A percentile compares a stretch with the other conserved stretches of the same genome.
phyloP scores from a whole-genome alignment of 2,888 invertebrate genomes.

The Heliconius cydno region DNA sequence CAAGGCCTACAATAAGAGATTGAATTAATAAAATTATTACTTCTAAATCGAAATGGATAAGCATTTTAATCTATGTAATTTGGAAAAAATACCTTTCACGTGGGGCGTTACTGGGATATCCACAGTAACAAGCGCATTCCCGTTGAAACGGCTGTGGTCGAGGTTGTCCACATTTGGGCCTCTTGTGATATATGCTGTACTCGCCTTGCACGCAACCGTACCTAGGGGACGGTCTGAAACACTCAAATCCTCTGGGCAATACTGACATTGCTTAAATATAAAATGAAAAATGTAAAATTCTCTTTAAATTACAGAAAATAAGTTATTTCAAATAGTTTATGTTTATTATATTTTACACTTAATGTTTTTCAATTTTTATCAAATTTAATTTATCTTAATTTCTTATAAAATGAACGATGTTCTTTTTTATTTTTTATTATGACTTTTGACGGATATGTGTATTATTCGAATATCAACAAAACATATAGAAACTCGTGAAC shows the following conservation, averaged over 20 bases:
- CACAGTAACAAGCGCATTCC: slow-evolving; percentile 60
- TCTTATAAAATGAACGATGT: slow-evolving; percentile 19
- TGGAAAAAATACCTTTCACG: slow-evolving; percentile 56
- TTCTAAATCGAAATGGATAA: background rate
- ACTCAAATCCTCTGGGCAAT: slow-evolving; percentile 68
- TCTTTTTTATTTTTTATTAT: slow-evolving; percentile 19
- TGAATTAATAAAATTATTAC: background rate
- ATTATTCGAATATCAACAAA: background rate
- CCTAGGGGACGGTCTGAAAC: slow-evolving; percentile 59
- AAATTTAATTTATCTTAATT: slow-evolving; percentile 37
- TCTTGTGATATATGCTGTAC: slow-evolving; percentile 71
- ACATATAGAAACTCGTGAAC: background rate
- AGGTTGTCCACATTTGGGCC: slow-evolving; percentile 74
- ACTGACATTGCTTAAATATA: slow-evolving; percentile 61
- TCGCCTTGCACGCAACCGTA: slow-evolving; percentile 70
- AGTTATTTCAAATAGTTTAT: background rate
- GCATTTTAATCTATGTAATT: background rate
- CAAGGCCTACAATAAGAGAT: slow-evolving; percentile 65
- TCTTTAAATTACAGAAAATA: background rate
- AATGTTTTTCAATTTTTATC: slow-evolving; percentile 47
- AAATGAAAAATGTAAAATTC: background rate
- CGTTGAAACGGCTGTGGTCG: slow-evolving; percentile 71
- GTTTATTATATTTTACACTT: slow-evolving; percentile 5
- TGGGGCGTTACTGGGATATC: slow-evolving; percentile 69
- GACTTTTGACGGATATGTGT: slow-evolving; percentile 1